These are phyloP conservation scores for Aurelia sp. DNA, from an alignment of 30 jellyfish, hydroid and myxozoan genomes.

Conservation along the genomic window DNA sequence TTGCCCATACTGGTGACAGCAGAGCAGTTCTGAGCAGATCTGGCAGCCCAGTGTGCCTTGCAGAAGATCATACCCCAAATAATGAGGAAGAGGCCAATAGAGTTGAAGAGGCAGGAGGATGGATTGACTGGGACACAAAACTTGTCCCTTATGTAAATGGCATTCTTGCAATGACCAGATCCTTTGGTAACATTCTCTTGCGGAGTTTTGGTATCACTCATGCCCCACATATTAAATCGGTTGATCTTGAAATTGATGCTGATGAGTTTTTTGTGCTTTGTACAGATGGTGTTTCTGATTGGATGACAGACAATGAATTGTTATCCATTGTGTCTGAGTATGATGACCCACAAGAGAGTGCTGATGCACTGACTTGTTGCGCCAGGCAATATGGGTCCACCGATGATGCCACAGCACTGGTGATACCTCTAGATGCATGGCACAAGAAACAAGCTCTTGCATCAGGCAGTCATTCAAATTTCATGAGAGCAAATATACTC, in stretches of 20 bases:
- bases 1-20: constrained; percentile 92
- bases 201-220: constrained; percentile 63
- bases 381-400: constrained; percentile 95
- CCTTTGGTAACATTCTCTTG: constrained; percentile 82
- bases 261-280: constrained; percentile 80
- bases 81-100: constrained; percentile 78
- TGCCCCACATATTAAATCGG: constrained; percentile 46
- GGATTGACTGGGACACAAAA: constrained; percentile 95
- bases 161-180: constrained; percentile 82
- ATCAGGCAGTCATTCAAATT: not conserved
- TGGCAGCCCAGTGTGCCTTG: constrained; percentile 75
- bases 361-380: constrained; percentile 74
- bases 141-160: constrained; percentile 87
- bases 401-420: constrained; percentile 93
- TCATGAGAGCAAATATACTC: constrained; percentile 26
- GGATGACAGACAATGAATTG: constrained; percentile 80
- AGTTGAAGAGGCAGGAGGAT: constrained; percentile 74
- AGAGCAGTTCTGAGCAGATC: constrained; percentile 76
- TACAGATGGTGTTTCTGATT: constrained; percentile 87
- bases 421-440: constrained; percentile 80
- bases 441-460: not conserved
- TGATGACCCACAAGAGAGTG: constrained; percentile 74
- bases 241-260: constrained; percentile 32
- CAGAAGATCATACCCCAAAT: constrained; percentile 86
- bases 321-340: constrained; percentile 61